Evolutionary conservation across 1,140 invertebrate species (phyloP).

Genomic region (Helicoverpa armigera): DNA sequence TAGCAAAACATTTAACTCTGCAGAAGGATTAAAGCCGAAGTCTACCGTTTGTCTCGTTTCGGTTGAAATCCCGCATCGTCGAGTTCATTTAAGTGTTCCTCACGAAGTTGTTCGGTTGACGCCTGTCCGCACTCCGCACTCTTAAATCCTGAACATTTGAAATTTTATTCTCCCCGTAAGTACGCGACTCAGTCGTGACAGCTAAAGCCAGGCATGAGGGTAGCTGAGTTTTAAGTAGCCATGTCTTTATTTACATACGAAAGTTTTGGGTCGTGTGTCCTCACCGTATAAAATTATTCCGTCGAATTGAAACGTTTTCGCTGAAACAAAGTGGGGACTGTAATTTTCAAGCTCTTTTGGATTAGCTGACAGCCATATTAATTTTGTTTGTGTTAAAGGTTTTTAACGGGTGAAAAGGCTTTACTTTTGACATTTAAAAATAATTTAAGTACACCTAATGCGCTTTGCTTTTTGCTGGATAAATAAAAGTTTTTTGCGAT

Average conservation of each 20-base stretch:
- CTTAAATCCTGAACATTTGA: slow-evolving; percentile 56
- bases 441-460: background rate
- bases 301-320: slow-evolving; percentile 17
- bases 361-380: slow-evolving; percentile 8
- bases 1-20: slow-evolving; percentile 25
- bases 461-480: background rate
- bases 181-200: slow-evolving; percentile 23
- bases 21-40: slow-evolving; percentile 28
- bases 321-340: background rate
- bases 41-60: slow-evolving; percentile 37
- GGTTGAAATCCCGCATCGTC: slow-evolving; percentile 48
- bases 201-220: slow-evolving; percentile 44
- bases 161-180: slow-evolving; percentile 49
- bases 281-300: slow-evolving; percentile 13
- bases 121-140: slow-evolving; percentile 50
- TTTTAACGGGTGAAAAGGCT: background rate
- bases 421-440: too few species aligned
- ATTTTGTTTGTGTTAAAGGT: slow-evolving; percentile 9
- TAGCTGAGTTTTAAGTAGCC: slow-evolving; percentile 39
- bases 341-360: slow-evolving; percentile 11
- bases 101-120: slow-evolving; percentile 24
- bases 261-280: slow-evolving; percentile 29
- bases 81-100: slow-evolving; percentile 54
- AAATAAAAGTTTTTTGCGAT: slow-evolving; percentile 2
- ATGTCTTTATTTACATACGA: slow-evolving; percentile 34